Percentiles rank a stretch among this genome's conserved stretches.
Conservation (phyloP, 2,113 vertebrate species). For the Nematolebias whitei region DNA sequence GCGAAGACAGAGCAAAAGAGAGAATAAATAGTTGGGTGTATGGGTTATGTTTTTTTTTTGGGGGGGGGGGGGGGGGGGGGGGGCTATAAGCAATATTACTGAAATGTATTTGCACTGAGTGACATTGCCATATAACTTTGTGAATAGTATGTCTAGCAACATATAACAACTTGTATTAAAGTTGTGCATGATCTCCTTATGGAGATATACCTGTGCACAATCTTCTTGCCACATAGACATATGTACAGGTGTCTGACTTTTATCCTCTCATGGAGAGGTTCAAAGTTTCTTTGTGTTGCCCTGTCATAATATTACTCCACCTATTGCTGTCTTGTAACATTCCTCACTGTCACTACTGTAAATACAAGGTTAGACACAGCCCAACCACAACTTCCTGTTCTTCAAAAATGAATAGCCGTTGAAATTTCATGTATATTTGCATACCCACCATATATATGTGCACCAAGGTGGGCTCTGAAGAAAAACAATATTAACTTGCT, state of each 20-base stretch:
- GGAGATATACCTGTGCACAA: conserved; percentile 30
- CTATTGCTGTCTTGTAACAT: conserved; percentile 43
- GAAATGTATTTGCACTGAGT: conserved; percentile 39
- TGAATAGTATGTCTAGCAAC: conserved; percentile 60
- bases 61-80: too few species aligned
- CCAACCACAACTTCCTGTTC: conserved; percentile 17
- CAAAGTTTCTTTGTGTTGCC: conserved; percentile 26
- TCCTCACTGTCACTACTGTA: conserved; percentile 47
- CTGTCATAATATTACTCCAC: conserved; percentile 43
- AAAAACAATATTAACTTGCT: too few species aligned
- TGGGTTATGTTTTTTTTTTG: conserved; percentile 2
- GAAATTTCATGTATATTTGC: too few species aligned
- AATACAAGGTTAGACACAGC: conserved; percentile 38
- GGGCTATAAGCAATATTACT: conserved; percentile 43
- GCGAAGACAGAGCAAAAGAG: conserved; percentile 24
- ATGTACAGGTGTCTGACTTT: conserved; percentile 10
- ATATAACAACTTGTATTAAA: conserved; percentile 52
- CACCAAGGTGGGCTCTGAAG: too few species aligned
- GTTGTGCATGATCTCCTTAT: conserved; percentile 43
- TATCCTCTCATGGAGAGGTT: conserved; percentile 25
- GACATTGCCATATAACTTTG: conserved; percentile 52
- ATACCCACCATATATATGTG: too few species aligned
- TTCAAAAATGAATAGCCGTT: too few species aligned
- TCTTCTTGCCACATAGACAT: conserved; percentile 36
- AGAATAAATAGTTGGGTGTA: conserved; percentile 30